These are phyloP conservation scores for Poicephalus gulielmi DNA, from an alignment of 2,113 vertebrate genomes.

Conservation along the genomic window DNA sequence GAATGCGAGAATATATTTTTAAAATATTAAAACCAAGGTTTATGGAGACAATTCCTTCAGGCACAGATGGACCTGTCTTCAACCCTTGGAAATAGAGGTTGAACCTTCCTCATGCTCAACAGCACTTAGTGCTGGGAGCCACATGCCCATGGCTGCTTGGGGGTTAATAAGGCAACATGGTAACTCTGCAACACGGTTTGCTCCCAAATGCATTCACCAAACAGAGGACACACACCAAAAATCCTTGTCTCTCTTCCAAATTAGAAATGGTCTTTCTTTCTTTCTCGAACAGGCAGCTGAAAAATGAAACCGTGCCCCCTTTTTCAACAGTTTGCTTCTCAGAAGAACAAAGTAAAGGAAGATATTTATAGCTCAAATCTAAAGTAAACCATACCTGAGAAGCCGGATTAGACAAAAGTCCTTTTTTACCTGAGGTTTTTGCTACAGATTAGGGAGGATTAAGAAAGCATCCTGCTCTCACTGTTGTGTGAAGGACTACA, in stretches of 20 bases:
- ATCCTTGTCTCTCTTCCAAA: background rate
- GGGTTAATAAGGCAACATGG: background rate
- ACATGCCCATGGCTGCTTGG: accelerated
- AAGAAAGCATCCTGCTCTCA: conserved; percentile 54
- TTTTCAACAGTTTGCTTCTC: conserved; percentile 46
- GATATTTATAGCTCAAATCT: conserved; percentile 58
- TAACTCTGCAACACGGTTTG: background rate
- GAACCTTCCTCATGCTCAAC: background rate
- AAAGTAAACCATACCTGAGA: conserved; percentile 68
- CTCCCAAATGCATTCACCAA: background rate
- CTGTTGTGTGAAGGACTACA: background rate
- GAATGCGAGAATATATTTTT: background rate
- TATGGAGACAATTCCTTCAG: background rate
- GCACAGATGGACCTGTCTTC: background rate
- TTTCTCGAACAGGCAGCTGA: background rate
- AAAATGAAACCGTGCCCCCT: background rate
- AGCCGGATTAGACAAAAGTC: conserved; percentile 61
- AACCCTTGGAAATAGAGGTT: background rate
- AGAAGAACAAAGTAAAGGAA: conserved; percentile 44
- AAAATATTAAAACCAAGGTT: background rate
- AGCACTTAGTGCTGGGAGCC: background rate
- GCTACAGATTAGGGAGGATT: conserved; percentile 68
- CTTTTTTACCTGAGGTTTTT: conserved; percentile 69
- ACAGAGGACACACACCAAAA: background rate
- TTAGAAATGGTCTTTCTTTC: background rate